These are phyloP conservation scores for Netta rufina DNA, from an alignment of 2,797 vertebrate species.

Conservation along the genomic window DNA sequence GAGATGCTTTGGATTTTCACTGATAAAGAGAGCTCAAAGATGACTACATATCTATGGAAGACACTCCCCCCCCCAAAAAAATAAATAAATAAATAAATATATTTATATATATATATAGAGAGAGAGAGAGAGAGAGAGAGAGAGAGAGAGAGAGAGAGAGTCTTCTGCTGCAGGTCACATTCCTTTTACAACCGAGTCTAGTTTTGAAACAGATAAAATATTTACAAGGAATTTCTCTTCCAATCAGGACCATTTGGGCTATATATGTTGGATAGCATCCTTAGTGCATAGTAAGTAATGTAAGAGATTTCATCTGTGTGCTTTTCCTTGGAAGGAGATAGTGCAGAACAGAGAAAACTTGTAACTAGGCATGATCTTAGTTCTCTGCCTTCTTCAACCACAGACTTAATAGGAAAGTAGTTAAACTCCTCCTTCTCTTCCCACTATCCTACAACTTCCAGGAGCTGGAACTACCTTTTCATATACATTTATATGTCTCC, in stretches of 20 bases:
- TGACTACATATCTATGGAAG: neutral
- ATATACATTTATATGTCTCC: neutral
- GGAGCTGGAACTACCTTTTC: neutral
- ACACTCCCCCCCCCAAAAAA: neutral
- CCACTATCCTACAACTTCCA: neutral
- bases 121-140: too few species aligned
- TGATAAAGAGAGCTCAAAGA: neutral
- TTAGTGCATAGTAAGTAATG: neutral
- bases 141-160: too few species aligned
- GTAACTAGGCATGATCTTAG: neutral
- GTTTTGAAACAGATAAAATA: slow-evolving; percentile 13
- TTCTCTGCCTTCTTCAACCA: neutral
- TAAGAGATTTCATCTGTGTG: neutral
- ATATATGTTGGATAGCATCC: neutral
- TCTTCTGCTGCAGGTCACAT: neutral
- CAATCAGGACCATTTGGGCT: neutral
- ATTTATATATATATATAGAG: neutral
- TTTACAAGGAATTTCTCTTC: neutral
- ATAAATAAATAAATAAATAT: neutral
- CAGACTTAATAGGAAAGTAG: neutral
- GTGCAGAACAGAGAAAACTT: neutral
- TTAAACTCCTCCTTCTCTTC: neutral
- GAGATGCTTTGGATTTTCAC: neutral
- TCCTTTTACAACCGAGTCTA: neutral
- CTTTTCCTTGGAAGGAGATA: neutral